Evolutionary conservation across 53 echinoderm and acorn worm species (phyloP).

Genomic region (Stichopus horrens): DNA sequence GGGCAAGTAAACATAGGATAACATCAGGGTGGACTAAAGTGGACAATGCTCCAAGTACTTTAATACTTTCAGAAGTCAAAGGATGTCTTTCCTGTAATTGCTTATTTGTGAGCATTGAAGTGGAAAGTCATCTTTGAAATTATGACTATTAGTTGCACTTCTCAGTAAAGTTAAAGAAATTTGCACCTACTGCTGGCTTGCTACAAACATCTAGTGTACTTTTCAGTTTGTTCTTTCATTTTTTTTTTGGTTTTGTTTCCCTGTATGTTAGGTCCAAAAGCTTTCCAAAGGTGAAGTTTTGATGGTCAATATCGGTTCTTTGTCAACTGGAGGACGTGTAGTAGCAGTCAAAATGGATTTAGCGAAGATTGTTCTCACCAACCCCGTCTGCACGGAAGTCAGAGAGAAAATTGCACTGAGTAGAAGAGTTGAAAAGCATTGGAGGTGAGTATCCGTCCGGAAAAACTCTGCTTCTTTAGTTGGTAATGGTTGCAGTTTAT

Average conservation of each 20-base stretch:
- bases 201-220: neutral
- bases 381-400: slow-evolving; percentile 95
- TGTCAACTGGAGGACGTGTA: slow-evolving; percentile 97
- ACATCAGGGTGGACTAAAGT: too few relatives aligned
- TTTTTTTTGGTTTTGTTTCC: neutral
- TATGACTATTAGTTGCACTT: too few relatives aligned
- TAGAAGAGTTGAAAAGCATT: slow-evolving; percentile 97
- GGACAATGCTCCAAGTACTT: too few relatives aligned
- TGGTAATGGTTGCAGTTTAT: too few relatives aligned
- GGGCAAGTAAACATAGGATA: too few relatives aligned
- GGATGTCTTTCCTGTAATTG: too few relatives aligned
- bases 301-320: slow-evolving; percentile 98
- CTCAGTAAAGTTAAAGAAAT: too few relatives aligned
- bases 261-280: slow-evolving; percentile 82
- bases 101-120: too few relatives aligned
- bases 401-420: slow-evolving; percentile 98
- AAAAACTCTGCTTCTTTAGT: too few relatives aligned
- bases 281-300: slow-evolving; percentile 90
- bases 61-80: too few relatives aligned
- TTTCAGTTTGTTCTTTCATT: neutral
- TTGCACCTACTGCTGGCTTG: too few relatives aligned
- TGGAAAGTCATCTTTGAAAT: too few relatives aligned
- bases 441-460: slow-evolving; percentile 66
- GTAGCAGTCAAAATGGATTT: slow-evolving; percentile 99
- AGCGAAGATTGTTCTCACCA: slow-evolving; percentile 97